Conservation (phyloP, 1,140 invertebrate species). For the Drosophila pallidifrons region DNA sequence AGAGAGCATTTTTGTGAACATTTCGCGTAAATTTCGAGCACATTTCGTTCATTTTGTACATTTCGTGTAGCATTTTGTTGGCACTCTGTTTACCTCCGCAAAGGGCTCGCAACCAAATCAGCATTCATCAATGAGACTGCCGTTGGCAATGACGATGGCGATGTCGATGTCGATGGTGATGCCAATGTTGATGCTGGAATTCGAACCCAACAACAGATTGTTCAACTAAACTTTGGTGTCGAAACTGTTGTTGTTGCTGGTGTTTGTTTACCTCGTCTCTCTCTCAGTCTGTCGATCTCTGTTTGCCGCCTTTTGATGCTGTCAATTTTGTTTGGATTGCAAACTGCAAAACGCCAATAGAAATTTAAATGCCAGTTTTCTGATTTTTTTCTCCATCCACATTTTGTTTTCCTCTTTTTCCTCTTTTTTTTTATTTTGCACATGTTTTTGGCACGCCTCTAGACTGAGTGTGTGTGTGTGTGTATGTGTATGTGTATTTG, state of each 20-base stretch:
- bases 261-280: slow-evolving; percentile 17
- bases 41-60: neutral
- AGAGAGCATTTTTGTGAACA: slow-evolving; percentile 28
- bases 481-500: slow-evolving; percentile 11
- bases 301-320: slow-evolving; percentile 35
- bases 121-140: slow-evolving; percentile 45
- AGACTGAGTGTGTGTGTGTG: neutral
- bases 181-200: no score
- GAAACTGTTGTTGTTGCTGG: neutral
- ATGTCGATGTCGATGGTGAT: neutral
- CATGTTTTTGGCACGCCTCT: slow-evolving; percentile 10
- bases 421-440: neutral
- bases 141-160: neutral
- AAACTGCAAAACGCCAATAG: slow-evolving; percentile 51
- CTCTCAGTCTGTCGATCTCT: slow-evolving; percentile 5
- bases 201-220: no score
- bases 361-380: slow-evolving; percentile 55
- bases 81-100: slow-evolving; percentile 29
- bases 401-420: neutral
- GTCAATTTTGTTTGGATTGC: slow-evolving; percentile 45
- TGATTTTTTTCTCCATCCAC: neutral
- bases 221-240: no score
- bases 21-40: slow-evolving; percentile 4
- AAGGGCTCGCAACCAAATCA: slow-evolving; percentile 31
- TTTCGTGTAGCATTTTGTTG: slow-evolving; percentile 29